A percentile compares a stretch with the other conserved stretches of the same genome.
Evolutionary conservation across 1,140 invertebrate species (phyloP).

Genomic region (Aphelinus atriplicis): DNA sequence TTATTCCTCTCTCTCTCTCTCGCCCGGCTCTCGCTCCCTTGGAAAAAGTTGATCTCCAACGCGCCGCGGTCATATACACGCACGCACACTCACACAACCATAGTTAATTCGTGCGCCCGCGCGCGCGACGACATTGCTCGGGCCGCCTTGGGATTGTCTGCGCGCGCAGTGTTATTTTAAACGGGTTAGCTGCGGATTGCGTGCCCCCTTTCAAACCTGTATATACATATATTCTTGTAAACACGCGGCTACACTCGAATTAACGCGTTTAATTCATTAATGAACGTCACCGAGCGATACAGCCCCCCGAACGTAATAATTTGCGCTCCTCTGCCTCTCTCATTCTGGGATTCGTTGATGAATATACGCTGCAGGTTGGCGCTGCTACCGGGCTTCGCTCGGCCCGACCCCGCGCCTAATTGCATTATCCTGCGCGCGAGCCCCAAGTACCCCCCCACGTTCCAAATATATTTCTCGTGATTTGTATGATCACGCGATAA

Average conservation of each 20-base stretch:
- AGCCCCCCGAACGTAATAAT: no score
- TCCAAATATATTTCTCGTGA: no score
- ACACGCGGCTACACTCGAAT: no score
- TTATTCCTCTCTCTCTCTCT: background rate
- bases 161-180: conserved; percentile 41
- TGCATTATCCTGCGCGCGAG: no score
- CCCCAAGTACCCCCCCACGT: no score
- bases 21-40: conserved; percentile 41
- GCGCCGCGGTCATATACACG: conserved; percentile 49
- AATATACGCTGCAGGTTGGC: no score
- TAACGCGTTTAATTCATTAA: conserved; percentile 16
- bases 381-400: no score
- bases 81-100: conserved; percentile 26
- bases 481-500: no score
- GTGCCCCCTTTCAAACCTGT: no score
- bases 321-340: background rate
- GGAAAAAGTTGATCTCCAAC: conserved; percentile 61
- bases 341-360: no score
- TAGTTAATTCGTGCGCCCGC: conserved; percentile 46
- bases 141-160: conserved; percentile 31
- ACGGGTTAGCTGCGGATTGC: conserved; percentile 5
- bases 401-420: no score
- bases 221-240: no score
- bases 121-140: conserved; percentile 17
- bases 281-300: background rate